phyloP scores from a whole-genome alignment of 2,797 vertebrate genomes.

The Lates japonicus region DNA sequence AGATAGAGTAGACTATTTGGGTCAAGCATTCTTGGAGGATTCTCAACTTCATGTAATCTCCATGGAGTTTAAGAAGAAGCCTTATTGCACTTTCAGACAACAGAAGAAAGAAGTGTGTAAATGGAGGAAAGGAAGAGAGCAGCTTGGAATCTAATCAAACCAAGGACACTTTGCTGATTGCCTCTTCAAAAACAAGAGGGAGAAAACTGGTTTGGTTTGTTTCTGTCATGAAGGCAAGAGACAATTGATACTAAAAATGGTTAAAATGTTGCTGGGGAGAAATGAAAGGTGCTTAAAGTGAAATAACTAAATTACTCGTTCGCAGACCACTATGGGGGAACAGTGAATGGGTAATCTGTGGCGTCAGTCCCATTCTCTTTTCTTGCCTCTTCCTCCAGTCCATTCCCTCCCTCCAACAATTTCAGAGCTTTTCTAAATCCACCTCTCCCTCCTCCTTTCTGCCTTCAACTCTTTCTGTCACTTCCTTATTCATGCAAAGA shows the following conservation, averaged over 20 bases:
- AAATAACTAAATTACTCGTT: slow-evolving; percentile 78
- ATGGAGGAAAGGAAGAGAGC: slow-evolving; percentile 57
- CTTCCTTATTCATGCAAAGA: slow-evolving; percentile 65
- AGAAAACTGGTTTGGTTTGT: slow-evolving; percentile 82
- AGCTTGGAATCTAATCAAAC: slow-evolving; percentile 80
- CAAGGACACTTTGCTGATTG: slow-evolving; percentile 80
- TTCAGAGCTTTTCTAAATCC: slow-evolving; percentile 69
- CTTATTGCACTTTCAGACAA: slow-evolving; percentile 43
- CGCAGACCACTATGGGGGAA: slow-evolving; percentile 45
- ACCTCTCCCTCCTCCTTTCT: slow-evolving; percentile 25
- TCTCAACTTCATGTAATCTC: slow-evolving; percentile 57
- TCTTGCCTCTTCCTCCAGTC: slow-evolving; percentile 40
- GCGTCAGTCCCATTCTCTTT: slow-evolving; percentile 60
- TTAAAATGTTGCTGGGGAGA: slow-evolving; percentile 73
- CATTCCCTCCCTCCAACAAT: slow-evolving; percentile 63
- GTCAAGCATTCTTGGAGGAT: slow-evolving; percentile 57
- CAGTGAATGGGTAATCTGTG: slow-evolving; percentile 64
- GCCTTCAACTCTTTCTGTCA: slow-evolving; percentile 52
- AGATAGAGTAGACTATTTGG: slow-evolving; percentile 49
- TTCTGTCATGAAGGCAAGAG: slow-evolving; percentile 76
- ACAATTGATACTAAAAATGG: slow-evolving; percentile 76
- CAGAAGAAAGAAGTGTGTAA: slow-evolving; percentile 51
- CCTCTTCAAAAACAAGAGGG: slow-evolving; percentile 79
- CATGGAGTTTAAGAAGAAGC: slow-evolving; percentile 51
- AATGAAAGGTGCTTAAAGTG: slow-evolving; percentile 76